These are phyloP conservation scores for Chaetodon trifascialis DNA, from an alignment of 2,113 vertebrate species.

Conservation along the genomic window DNA sequence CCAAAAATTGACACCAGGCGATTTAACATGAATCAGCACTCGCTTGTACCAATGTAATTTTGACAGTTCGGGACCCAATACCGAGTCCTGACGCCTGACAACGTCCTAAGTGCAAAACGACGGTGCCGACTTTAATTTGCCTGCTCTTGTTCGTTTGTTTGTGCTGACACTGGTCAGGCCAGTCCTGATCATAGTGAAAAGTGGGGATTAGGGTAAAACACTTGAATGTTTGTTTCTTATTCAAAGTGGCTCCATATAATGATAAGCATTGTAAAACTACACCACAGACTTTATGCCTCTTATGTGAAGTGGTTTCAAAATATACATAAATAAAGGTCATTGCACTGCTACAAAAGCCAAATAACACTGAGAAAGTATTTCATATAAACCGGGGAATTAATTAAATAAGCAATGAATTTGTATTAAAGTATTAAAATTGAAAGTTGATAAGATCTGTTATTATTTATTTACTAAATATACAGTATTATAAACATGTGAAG, in stretches of 20 bases:
- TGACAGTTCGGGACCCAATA: too few species aligned
- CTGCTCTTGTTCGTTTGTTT: slow-evolving; percentile 6
- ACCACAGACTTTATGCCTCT: slow-evolving; percentile 4
- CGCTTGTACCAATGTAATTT: too few species aligned
- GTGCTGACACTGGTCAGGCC: slow-evolving; percentile 1
- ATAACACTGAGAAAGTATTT: slow-evolving; percentile 17
- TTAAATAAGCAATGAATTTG: not conserved
- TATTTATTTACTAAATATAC: not conserved
- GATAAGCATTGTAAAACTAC: slow-evolving; percentile 14
- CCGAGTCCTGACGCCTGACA: not conserved
- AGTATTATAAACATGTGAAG: not conserved
- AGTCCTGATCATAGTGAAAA: slow-evolving; percentile 4
- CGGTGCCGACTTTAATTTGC: slow-evolving; percentile 37
- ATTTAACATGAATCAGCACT: not conserved
- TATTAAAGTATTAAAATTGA: not conserved
- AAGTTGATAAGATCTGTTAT: not conserved
- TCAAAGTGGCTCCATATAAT: slow-evolving; percentile 16
- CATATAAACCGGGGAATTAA: slow-evolving; percentile 1
- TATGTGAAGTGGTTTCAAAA: slow-evolving; percentile 25
- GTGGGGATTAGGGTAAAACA: slow-evolving; percentile 21
- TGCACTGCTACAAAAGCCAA: slow-evolving; percentile 4
- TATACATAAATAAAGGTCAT: not conserved
- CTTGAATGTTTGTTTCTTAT: slow-evolving; percentile 14
- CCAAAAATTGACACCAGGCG: not conserved
- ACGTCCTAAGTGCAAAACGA: slow-evolving; percentile 25